These are phyloP conservation scores for Pemphigus obesinymphae DNA, from an alignment of 1,140 invertebrate species.

Conservation along the genomic window DNA sequence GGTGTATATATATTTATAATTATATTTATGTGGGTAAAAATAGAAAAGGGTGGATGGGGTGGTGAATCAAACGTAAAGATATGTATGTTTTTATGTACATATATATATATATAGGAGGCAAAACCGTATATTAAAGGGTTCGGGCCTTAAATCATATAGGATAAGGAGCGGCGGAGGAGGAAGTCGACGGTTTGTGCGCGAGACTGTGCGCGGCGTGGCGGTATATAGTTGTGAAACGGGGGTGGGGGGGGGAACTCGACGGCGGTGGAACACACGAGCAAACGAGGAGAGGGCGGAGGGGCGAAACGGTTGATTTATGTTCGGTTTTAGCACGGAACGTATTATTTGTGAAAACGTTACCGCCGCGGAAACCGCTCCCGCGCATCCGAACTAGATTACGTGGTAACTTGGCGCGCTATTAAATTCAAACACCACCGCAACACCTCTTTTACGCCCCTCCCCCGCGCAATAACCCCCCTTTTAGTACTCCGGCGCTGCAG, in stretches of 20 bases:
- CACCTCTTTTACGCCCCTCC: neutral
- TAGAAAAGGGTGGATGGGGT: too few relatives aligned
- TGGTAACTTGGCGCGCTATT: slow-evolving; percentile 30
- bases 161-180: too few relatives aligned
- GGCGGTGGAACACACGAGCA: neutral
- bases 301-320: slow-evolving; percentile 36
- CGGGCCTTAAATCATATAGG: slow-evolving; percentile 16
- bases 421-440: slow-evolving; percentile 8
- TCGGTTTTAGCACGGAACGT: slow-evolving; percentile 28
- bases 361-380: neutral
- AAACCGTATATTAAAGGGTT: slow-evolving; percentile 28
- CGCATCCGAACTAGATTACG: slow-evolving; percentile 38
- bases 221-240: neutral
- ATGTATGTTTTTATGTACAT: neutral
- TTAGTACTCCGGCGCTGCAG: neutral
- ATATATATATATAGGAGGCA: neutral
- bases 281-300: neutral
- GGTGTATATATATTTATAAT: too few relatives aligned
- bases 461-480: neutral
- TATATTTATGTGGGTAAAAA: too few relatives aligned
- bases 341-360: slow-evolving; percentile 39
- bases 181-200: neutral
- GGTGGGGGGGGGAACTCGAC: neutral
- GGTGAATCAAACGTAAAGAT: neutral
- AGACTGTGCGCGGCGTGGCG: neutral